Evolutionary conservation across 1,140 invertebrate species (phyloP).

Genomic region (Platorchestia sp.): DNA sequence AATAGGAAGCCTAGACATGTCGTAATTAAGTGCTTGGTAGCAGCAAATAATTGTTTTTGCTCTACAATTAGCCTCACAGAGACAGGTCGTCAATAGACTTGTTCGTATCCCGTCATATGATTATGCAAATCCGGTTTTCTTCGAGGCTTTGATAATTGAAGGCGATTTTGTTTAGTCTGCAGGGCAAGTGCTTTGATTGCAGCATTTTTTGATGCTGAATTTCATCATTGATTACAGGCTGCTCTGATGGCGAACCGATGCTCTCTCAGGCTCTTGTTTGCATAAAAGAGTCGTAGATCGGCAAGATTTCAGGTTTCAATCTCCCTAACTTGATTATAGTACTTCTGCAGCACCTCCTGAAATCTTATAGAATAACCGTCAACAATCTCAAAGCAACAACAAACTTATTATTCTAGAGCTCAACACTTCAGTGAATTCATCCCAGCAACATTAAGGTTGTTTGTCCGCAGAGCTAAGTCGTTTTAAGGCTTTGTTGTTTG

Average conservation of each 20-base stretch:
- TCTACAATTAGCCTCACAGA: not conserved
- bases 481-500: conserved; percentile 35
- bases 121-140: conserved; percentile 48
- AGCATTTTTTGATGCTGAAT: conserved; percentile 26
- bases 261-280: conserved; percentile 26
- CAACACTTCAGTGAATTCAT: not conserved
- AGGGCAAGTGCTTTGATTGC: conserved; percentile 3
- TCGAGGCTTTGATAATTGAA: conserved; percentile 44
- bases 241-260: not conserved
- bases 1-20: not conserved
- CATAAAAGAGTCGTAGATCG: conserved; percentile 45
- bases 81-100: conserved; percentile 39
- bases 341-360: not conserved
- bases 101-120: conserved; percentile 10
- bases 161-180: not conserved
- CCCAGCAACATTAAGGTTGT: not conserved
- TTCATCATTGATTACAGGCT: conserved; percentile 50
- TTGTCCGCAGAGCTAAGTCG: conserved; percentile 16
- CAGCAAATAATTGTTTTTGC: conserved; percentile 15
- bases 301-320: conserved; percentile 29
- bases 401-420: conserved; percentile 11
- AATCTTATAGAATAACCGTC: conserved; percentile 7
- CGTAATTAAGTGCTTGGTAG: not conserved
- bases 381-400: conserved; percentile 1
- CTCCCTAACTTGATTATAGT: conserved; percentile 19